Evolutionary conservation across 2,113 vertebrate species (phyloP).

Genomic region (Oncorhynchus nerka): DNA sequence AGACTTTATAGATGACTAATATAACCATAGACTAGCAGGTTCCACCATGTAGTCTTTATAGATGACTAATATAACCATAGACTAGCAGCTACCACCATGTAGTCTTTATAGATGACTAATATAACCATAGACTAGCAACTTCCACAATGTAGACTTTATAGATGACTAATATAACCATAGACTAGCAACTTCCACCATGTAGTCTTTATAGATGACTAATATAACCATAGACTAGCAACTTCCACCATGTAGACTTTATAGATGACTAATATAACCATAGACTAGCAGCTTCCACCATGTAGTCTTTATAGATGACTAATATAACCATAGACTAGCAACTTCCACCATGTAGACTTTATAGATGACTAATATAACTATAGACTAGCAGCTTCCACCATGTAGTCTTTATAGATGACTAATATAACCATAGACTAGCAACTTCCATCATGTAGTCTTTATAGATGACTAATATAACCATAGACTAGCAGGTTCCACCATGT

Average conservation of each 20-base stretch:
- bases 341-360: neutral
- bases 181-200: neutral
- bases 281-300: neutral
- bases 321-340: too few species aligned
- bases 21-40: too few species aligned
- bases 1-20: too few species aligned
- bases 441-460: neutral
- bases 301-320: too few species aligned
- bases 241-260: neutral
- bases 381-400: neutral
- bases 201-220: too few species aligned
- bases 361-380: neutral
- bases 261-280: neutral
- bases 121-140: neutral
- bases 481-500: neutral
- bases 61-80: too few species aligned
- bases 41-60: too few species aligned
- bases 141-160: neutral
- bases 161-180: too few species aligned
- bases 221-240: too few species aligned
- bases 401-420: too few species aligned
- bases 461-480: neutral
- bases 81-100: too few species aligned
- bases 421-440: too few species aligned
- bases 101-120: neutral